These are phyloP conservation scores for Sarcophaga variegata DNA, from an alignment of 2,888 invertebrate genomes.

Conservation along the genomic window DNA sequence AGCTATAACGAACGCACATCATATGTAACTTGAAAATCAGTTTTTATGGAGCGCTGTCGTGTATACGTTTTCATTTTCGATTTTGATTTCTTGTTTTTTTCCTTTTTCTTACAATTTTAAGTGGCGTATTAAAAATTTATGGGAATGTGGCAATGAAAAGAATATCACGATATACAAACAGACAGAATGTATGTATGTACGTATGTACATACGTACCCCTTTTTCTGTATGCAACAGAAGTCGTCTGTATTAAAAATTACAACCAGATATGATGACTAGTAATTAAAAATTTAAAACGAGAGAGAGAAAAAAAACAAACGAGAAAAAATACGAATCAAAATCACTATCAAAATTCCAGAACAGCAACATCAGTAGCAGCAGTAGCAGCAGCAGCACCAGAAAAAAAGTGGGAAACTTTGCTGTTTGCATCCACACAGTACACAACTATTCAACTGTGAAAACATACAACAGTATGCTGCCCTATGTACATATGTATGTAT, in stretches of 20 bases:
- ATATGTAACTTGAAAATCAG: slow-evolving; percentile 46
- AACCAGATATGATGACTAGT: slow-evolving; percentile 62
- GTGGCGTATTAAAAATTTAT: slow-evolving; percentile 66
- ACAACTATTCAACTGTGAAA: neutral
- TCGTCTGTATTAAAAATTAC: slow-evolving; percentile 52
- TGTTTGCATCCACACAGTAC: slow-evolving; percentile 17
- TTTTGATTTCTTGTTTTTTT: slow-evolving; percentile 16
- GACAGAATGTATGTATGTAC: slow-evolving; percentile 1
- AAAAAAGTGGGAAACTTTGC: no score
- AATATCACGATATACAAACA: neutral
- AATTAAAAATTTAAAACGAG: slow-evolving; percentile 50
- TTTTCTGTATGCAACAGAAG: slow-evolving; percentile 52
- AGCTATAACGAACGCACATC: slow-evolving; percentile 32
- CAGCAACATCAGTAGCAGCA: neutral
- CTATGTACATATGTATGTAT: neutral
- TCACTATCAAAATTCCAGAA: slow-evolving; percentile 48
- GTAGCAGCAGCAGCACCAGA: neutral
- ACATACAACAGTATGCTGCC: no score
- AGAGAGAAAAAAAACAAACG: neutral
- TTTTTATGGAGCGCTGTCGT: slow-evolving; percentile 31
- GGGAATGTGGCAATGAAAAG: slow-evolving; percentile 61
- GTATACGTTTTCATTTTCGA: no score
- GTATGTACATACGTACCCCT: neutral
- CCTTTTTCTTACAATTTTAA: slow-evolving; percentile 50
- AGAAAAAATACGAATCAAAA: slow-evolving; percentile 14